Evolutionary conservation across 2,797 vertebrate genomes (phyloP).

Genomic region (Manis javanica): DNA sequence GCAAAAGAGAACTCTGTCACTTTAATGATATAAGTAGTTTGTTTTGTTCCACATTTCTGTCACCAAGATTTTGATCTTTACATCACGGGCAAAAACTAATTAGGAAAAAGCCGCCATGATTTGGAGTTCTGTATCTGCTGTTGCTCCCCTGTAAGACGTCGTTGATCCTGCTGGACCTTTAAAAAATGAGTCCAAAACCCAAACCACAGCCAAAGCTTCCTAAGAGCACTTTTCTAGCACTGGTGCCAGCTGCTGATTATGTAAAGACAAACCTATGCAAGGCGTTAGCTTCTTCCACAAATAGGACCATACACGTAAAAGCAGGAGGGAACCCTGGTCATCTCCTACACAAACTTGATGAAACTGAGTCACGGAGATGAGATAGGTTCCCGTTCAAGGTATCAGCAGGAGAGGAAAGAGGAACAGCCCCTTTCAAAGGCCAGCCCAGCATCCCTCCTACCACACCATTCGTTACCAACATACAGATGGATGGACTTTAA

Average conservation of each 20-base stretch:
- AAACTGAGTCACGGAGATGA: not conserved
- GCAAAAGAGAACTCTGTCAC: not conserved
- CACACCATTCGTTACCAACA: accelerated
- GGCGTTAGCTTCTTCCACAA: not conserved
- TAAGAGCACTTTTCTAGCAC: not conserved
- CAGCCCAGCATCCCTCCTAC: not conserved
- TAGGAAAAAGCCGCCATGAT: not conserved
- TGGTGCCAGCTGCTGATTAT: not conserved
- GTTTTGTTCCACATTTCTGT: not conserved
- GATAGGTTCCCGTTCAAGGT: not conserved
- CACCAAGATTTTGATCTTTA: not conserved
- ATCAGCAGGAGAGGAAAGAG: not conserved
- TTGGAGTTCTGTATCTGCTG: not conserved
- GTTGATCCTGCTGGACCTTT: not conserved
- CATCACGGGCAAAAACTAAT: not conserved
- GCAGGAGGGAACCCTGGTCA: not conserved
- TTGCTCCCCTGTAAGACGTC: not conserved
- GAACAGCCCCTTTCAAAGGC: not conserved
- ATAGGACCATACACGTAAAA: not conserved
- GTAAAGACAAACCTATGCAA: not conserved
- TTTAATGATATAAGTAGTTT: not conserved
- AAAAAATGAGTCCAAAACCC: not conserved
- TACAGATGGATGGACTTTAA: not conserved
- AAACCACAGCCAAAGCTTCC: not conserved
- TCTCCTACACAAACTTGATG: not conserved